Conservation (phyloP, 2,113 vertebrate genomes). For the Leiothrix lutea region DNA sequence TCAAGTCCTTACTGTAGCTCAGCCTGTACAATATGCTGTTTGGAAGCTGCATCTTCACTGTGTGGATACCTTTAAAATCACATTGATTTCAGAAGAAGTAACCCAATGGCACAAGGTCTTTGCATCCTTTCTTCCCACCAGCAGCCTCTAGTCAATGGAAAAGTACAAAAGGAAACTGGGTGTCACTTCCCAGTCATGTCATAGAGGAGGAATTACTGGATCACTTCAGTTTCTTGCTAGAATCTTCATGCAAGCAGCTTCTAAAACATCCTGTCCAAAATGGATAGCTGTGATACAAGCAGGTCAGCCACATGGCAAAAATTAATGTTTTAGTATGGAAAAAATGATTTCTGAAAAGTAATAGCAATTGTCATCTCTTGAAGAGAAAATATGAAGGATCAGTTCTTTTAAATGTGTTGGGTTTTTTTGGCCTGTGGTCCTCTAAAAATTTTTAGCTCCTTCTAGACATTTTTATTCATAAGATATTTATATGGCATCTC, state of each 20-base stretch:
- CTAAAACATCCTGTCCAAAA: background rate
- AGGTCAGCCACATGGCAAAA: background rate
- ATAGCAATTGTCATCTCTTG: background rate
- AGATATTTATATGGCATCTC: background rate
- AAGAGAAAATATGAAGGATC: background rate
- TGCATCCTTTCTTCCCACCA: background rate
- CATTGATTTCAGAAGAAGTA: rapidly evolving
- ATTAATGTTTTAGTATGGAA: background rate
- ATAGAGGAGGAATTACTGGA: background rate
- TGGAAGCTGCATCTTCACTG: background rate
- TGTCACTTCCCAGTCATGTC: background rate
- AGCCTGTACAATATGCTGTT: background rate
- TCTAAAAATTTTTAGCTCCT: background rate
- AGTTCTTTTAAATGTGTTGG: background rate
- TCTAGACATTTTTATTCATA: background rate
- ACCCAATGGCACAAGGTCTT: background rate
- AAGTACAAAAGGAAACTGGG: background rate
- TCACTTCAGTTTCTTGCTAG: background rate
- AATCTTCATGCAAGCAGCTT: background rate
- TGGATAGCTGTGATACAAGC: background rate
- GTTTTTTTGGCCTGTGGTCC: rapidly evolving
- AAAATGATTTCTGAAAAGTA: background rate
- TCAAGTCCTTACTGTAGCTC: background rate
- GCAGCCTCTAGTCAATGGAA: background rate
- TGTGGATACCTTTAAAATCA: background rate